A percentile compares a stretch with the other conserved stretches of the same genome.
phyloP scores from a whole-genome alignment of 2,113 vertebrate species.

The Thinocorus orbignyianus region DNA sequence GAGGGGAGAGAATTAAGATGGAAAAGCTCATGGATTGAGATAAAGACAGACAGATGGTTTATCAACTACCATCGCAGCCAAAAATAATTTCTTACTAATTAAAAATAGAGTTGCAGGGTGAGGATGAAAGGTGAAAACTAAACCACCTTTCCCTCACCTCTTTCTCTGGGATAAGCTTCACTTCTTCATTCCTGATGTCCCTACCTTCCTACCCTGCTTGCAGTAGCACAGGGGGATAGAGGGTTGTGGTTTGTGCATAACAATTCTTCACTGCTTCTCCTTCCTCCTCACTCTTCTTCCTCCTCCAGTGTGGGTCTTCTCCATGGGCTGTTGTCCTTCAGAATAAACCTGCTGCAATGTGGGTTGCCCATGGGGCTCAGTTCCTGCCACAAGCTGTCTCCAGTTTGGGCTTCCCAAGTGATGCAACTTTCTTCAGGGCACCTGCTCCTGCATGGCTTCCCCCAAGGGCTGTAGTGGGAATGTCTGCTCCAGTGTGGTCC shows the following conservation, averaged over 20 bases:
- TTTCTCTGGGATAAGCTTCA: not conserved
- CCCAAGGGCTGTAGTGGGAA: fast-evolving
- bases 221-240: fast-evolving
- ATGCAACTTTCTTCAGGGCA: not conserved
- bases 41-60: not conserved
- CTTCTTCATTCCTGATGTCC: not conserved
- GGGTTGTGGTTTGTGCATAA: not conserved
- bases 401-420: not conserved
- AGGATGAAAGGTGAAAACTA: not conserved
- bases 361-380: not conserved
- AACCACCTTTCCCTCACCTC: not conserved
- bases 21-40: not conserved
- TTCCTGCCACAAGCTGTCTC: not conserved
- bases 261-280: not conserved
- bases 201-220: not conserved
- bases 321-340: not conserved
- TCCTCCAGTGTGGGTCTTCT: not conserved
- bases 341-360: not conserved
- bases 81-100: not conserved
- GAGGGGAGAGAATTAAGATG: not conserved
- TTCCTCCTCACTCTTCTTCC: not conserved
- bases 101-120: not conserved
- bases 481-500: not conserved
- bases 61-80: not conserved
- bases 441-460: not conserved